Evolutionary conservation across 1,140 invertebrate species (phyloP).

Genomic region (Pseudobourletiella spinata): DNA sequence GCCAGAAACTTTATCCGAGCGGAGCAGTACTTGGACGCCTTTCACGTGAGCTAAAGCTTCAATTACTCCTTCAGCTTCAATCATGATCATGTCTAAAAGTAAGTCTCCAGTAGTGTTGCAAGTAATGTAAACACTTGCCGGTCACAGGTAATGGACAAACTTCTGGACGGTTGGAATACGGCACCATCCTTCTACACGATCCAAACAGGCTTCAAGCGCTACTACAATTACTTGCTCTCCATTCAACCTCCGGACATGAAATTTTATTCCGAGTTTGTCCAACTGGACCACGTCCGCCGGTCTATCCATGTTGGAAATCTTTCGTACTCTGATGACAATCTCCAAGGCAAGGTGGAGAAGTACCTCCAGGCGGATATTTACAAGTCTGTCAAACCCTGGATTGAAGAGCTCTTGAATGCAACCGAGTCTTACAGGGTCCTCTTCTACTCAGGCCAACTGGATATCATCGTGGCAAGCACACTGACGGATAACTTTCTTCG

Average conservation of each 20-base stretch:
- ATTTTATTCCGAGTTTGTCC: conserved; percentile 43
- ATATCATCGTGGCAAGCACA: conserved; percentile 35
- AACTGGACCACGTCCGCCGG: conserved; percentile 46
- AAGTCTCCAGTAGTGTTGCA: not conserved
- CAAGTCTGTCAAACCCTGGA: conserved; percentile 65
- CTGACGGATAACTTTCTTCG: conserved; percentile 21
- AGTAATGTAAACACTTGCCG: not conserved
- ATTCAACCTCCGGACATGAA: conserved; percentile 43
- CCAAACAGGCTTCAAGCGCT: conserved; percentile 64
- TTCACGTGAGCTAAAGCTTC: conserved; percentile 40
- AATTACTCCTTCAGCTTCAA: not conserved
- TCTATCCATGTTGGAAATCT: conserved; percentile 74
- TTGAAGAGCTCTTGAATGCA: conserved; percentile 54
- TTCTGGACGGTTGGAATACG: not conserved
- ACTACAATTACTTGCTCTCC: conserved; percentile 67
- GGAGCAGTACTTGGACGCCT: conserved; percentile 38
- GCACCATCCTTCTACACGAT: conserved; percentile 58
- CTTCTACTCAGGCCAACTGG: conserved; percentile 37
- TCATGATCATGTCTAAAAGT: too few species aligned
- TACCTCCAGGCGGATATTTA: conserved; percentile 68
- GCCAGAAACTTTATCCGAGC: conserved; percentile 40
- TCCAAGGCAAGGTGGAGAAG: conserved; percentile 34
- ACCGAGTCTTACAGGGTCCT: conserved; percentile 52
- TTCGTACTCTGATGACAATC: conserved; percentile 50
- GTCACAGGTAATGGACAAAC: not conserved